These are phyloP conservation scores for Spea multiplicata DNA, from an alignment of 2,113 vertebrate species.

Conservation along the genomic window DNA sequence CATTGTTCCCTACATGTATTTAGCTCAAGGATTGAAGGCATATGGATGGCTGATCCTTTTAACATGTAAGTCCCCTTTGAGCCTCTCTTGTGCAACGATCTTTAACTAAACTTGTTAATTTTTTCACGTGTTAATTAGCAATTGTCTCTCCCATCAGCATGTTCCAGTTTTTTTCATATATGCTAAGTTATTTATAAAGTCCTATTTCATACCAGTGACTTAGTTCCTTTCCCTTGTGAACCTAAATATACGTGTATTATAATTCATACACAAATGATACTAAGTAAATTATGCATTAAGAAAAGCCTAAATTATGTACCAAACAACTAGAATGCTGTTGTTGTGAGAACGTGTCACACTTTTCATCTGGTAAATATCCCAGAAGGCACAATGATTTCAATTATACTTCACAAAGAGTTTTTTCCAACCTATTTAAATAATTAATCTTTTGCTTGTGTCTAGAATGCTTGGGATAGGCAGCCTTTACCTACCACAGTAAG, in stretches of 20 bases:
- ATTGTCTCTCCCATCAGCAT: not conserved
- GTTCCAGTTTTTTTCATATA: slow-evolving; percentile 9
- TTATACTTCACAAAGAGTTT: slow-evolving; percentile 58
- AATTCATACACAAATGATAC: slow-evolving; percentile 62
- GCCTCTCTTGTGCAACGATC: not conserved
- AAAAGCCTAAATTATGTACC: slow-evolving; percentile 61
- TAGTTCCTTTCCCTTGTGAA: slow-evolving; percentile 57
- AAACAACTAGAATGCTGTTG: slow-evolving; percentile 56
- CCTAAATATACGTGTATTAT: slow-evolving; percentile 59
- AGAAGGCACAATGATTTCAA: slow-evolving; percentile 52
- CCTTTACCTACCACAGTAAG: not conserved
- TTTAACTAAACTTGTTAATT: not conserved
- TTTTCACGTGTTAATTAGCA: not conserved
- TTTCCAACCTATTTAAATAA: slow-evolving; percentile 61
- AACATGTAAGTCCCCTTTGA: not conserved
- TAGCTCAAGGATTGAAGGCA: not conserved
- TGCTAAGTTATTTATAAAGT: slow-evolving; percentile 63
- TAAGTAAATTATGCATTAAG: slow-evolving; percentile 65
- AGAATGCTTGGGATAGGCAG: slow-evolving; percentile 5
- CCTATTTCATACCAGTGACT: slow-evolving; percentile 56
- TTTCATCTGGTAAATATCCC: slow-evolving; percentile 60
- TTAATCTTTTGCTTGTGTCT: slow-evolving; percentile 51
- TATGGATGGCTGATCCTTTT: not conserved
- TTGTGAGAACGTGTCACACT: slow-evolving; percentile 59
- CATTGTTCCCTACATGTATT: not conserved